Conservation (phyloP, 2,797 vertebrate genomes). For the Notamacropus eugenii region DNA sequence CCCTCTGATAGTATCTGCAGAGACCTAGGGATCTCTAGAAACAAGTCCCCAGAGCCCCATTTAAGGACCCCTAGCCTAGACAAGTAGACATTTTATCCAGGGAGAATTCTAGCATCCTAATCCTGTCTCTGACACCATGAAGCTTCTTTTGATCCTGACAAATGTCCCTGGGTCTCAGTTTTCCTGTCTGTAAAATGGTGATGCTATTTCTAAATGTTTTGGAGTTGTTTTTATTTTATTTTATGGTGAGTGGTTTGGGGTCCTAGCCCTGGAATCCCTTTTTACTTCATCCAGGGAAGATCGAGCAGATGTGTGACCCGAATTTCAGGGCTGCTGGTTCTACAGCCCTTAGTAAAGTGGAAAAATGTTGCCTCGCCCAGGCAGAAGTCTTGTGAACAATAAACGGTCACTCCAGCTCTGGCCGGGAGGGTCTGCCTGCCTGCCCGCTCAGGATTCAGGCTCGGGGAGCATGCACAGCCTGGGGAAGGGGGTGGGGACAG, state of each 20-base stretch:
- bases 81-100: not conserved
- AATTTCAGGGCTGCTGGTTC: conserved; percentile 34
- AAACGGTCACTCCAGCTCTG: not conserved
- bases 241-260: not conserved
- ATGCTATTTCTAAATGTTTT: not conserved
- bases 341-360: conserved; percentile 56
- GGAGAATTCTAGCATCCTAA: not conserved
- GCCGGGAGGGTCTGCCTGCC: not conserved
- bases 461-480: not conserved
- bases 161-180: conserved; percentile 54
- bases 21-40: not conserved
- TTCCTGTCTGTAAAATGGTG: conserved; percentile 38
- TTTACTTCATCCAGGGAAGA: not conserved
- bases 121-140: not conserved
- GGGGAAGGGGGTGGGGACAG: conserved; percentile 42
- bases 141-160: not conserved
- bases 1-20: not conserved
- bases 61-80: not conserved
- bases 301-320: not conserved
- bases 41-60: not conserved
- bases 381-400: conserved; percentile 16
- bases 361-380: conserved; percentile 48
- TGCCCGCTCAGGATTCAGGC: not conserved
- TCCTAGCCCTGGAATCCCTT: conserved; percentile 13
- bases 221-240: not conserved